Base-by-base conservation (phyloP, 2,797 vertebrate genomes). In the Salarias fasciatus region DNA sequence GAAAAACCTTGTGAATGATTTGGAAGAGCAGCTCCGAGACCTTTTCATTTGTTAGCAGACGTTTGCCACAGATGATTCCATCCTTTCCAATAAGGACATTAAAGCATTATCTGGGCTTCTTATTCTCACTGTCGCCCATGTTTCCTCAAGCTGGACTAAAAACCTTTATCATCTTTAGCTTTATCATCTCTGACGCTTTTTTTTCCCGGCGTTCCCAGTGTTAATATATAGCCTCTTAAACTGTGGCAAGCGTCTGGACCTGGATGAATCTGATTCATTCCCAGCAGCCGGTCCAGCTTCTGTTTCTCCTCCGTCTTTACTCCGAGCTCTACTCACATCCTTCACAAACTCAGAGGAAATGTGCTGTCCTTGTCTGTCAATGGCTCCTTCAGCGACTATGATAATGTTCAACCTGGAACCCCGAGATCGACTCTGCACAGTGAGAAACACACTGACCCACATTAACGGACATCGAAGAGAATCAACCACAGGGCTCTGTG, bases 371-470 rank as follows among this genome's bases (percentile, higher is more conserved):
- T 93, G 83, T 78, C 72, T 92, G 91, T 97, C 92, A 0, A 93
- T 93, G 13, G 95, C 95, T 0, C 96, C 96, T 78, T 97, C 96
- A 0, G 95, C 95, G 62, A 96, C 96, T 53, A 97, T 97, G 81
- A 97, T 95, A 86, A 97, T 96, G 86, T 97, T 97, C 84, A 97
- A 88, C 70, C 95, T 93, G 43, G 93, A 95, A 82, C 95, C 95
- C 0, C 94, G 92, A 36, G 90, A 87, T 58, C 95, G 94, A 45
- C 92, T 95, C 96, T 97, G 82, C 46, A 69, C 45, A 59, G 69
- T 35, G 68, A 74, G 59, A 85, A 72, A 81, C 57, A 72, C 70
- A 83, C 70, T 77, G n/a, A 52, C n/a, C 2, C 42, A 29, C 28
- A 12, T 64, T 37, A 63, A 2, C n/a, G n/a, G n/a, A n/a, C n/a